Percentiles rank a stretch among this genome's conserved stretches.
Evolutionary conservation across 2,888 invertebrate species (phyloP).

Genomic region (Melanostoma scalare): DNA sequence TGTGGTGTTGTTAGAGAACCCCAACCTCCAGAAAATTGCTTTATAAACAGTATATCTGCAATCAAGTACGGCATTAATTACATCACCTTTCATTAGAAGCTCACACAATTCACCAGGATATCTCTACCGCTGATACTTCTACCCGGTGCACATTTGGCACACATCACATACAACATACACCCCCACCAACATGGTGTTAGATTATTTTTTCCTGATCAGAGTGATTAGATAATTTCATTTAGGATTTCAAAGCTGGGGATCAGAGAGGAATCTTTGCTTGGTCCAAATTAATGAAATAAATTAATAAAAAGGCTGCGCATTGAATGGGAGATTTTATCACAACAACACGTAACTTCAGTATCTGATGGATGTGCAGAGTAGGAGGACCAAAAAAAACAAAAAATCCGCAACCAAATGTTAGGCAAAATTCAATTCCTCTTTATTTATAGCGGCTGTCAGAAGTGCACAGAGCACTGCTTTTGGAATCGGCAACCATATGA

Average conservation of each 20-base stretch:
- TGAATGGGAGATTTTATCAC: slow-evolving; percentile 68
- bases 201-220: slow-evolving; percentile 46
- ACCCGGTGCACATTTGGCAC: background rate
- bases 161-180: slow-evolving; percentile 17
- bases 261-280: slow-evolving; percentile 9
- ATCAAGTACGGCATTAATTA: slow-evolving; percentile 72
- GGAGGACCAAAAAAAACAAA: background rate
- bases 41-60: slow-evolving; percentile 21
- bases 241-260: slow-evolving; percentile 39
- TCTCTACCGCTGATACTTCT: background rate
- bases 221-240: slow-evolving; percentile 72
- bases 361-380: slow-evolving; percentile 44
- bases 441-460: slow-evolving; percentile 71
- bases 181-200: slow-evolving; percentile 17
- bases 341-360: slow-evolving; percentile 59
- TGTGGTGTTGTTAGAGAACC: slow-evolving; percentile 12
- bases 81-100: slow-evolving; percentile 70
- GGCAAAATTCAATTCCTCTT: slow-evolving; percentile 70
- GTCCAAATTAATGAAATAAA: slow-evolving; percentile 70
- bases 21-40: slow-evolving; percentile 19
- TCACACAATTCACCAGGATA: slow-evolving; percentile 63
- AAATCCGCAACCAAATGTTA: slow-evolving; percentile 28
- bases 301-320: slow-evolving; percentile 70
- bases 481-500: slow-evolving; percentile 41
- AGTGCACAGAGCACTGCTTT: slow-evolving; percentile 49